A percentile compares a stretch with the other conserved stretches of the same genome.
phyloP scores from a whole-genome alignment of 2,113 vertebrate genomes.

The Axis porcinus region DNA sequence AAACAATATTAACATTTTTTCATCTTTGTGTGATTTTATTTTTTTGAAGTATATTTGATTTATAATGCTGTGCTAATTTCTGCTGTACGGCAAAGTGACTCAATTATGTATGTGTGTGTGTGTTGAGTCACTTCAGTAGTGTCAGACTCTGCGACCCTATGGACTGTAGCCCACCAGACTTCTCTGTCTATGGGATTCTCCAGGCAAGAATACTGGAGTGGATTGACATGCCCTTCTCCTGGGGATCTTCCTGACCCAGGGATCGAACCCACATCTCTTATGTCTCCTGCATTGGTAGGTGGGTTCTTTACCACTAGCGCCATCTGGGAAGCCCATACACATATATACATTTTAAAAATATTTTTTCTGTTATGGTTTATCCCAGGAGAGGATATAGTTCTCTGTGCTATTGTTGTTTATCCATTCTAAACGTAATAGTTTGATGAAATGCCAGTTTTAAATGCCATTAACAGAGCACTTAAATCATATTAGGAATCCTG shows the following conservation, averaged over 20 bases:
- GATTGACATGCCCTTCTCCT: neutral
- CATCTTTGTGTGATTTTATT: neutral
- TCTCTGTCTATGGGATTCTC: neutral
- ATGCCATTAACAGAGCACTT: neutral
- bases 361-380: neutral
- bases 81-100: neutral
- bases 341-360: neutral
- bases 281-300: neutral
- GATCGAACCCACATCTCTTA: neutral
- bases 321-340: neutral
- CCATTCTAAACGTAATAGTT: neutral
- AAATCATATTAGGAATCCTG: neutral
- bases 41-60: neutral
- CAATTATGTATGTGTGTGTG: neutral
- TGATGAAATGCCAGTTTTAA: neutral
- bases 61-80: neutral
- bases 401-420: neutral
- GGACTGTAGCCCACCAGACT: neutral
- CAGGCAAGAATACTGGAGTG: neutral
- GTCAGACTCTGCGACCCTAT: neutral
- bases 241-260: neutral
- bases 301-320: neutral
- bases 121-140: neutral
- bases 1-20: conserved; percentile 28
- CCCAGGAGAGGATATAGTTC: neutral